Evolutionary conservation across 2,888 invertebrate genomes (phyloP), one percentile per base, ranked within the genome.

Genomic region (Aphrophora alni): DNA sequence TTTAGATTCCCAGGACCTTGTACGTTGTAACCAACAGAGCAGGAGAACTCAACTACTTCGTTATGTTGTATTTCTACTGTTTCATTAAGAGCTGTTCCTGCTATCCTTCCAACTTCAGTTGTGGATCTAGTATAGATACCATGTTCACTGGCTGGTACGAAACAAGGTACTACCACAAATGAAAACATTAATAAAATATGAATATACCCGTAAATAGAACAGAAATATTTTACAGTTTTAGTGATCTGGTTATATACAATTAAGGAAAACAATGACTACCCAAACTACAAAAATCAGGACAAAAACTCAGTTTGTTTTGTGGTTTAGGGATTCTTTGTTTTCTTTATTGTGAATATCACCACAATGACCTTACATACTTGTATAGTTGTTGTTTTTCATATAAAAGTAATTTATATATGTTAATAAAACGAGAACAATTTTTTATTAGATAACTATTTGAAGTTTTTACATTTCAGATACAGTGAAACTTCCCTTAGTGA

Each of bases 31-130:
- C 95, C 95, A 83, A 92, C 92, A 86, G 92, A 90, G 87, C 96
- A 97, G 69, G 93, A 92, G 86, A 96, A 93, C 78, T 94, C 93
- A 0, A 95, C 92, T 5, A 93, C 92, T 86, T 94, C 93, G 21
- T 93, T 93, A 84, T 95, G 94, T 3, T 90, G 89, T 0, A 93
- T 90, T 0, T 91, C 91, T 1, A 90, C 91, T 1, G 80, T 82
- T 71, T 82, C 72, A 75, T 84, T 84, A n/a, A 84, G 72, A 12
- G 81, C 82, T 25, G 80, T 82, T n/a, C 84, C 84, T 17, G 84
- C 81, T 10, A 80, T 83, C 68, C 77, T 81, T 24, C 83, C 84
- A 14, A 78, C 81, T 26, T 74, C 80, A 17, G 82, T 80, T 74
- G 82, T 82, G 38, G 81, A 80, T 44, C 78, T 69, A 14, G 83